Conservation (phyloP, 2,797 vertebrate genomes). For the Danionella dracula region DNA sequence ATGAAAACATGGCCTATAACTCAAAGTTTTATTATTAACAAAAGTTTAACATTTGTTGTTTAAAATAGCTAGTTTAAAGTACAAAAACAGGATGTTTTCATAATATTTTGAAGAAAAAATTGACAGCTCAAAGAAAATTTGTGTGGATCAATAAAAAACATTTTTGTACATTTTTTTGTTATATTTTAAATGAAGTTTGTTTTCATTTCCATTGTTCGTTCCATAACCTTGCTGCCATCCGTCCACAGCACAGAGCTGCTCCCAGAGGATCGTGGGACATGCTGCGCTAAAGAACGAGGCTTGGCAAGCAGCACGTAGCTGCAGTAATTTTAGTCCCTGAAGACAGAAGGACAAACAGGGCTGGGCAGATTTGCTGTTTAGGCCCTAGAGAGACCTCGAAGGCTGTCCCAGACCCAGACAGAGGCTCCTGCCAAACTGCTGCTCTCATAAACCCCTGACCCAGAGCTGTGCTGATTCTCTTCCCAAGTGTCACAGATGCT, state of each 20-base stretch:
- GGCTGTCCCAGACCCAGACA: neutral
- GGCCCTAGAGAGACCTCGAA: neutral
- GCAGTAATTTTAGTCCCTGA: constrained; percentile 4
- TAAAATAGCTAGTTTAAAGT: too few species aligned
- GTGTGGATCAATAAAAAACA: neutral
- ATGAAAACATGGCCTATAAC: too few species aligned
- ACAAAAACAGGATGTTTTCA: too few species aligned
- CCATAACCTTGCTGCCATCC: too few species aligned
- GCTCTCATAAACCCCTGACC: neutral
- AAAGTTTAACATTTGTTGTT: too few species aligned
- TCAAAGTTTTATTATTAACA: too few species aligned
- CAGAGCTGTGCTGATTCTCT: neutral
- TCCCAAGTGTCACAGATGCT: neutral
- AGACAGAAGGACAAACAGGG: constrained; percentile 9
- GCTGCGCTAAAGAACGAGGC: neutral
- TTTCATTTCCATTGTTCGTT: too few species aligned
- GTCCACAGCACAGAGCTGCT: too few species aligned
- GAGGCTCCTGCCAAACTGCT: neutral
- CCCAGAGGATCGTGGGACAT: too few species aligned
- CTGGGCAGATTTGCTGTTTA: constrained; percentile 7
- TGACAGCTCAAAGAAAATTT: too few species aligned
- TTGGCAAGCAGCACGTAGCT: neutral
- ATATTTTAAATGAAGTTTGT: neutral
- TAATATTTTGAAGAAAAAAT: too few species aligned
- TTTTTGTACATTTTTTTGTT: neutral